A percentile compares a stretch with the other conserved stretches of the same genome.
Evolutionary conservation across 2,797 vertebrate genomes (phyloP).

Genomic region (Muscicapa comitata): DNA sequence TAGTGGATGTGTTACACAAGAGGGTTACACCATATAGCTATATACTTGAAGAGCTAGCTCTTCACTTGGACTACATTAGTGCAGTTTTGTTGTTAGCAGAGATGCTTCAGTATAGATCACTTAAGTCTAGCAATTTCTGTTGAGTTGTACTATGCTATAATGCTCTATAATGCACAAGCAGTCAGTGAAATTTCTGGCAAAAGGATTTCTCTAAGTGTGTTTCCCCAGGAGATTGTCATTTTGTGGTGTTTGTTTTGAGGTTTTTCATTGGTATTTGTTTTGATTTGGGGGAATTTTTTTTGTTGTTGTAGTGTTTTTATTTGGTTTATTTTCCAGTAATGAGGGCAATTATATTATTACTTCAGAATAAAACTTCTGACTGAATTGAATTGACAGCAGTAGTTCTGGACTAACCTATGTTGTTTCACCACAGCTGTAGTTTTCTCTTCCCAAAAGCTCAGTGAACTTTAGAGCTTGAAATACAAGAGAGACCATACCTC

Average conservation of each 20-base stretch:
- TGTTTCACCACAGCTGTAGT: conserved; percentile 68
- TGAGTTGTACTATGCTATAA: not conserved
- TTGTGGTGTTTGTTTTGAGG: not conserved
- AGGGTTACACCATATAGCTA: not conserved
- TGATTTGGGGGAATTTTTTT: not conserved
- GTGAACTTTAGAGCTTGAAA: conserved; percentile 75
- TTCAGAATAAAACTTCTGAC: conserved; percentile 7
- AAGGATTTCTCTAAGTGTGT: not conserved
- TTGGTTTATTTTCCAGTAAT: conserved; percentile 12
- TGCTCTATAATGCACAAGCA: not conserved
- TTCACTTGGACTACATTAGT: not conserved
- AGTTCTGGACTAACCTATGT: conserved; percentile 68
- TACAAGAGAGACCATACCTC: conserved; percentile 69
- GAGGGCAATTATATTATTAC: conserved; percentile 19
- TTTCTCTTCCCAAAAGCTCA: conserved; percentile 67
- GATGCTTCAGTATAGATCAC: not conserved
- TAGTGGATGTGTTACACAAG: not conserved
- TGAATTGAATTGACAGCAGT: conserved; percentile 43
- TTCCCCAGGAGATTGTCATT: not conserved
- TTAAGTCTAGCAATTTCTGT: not conserved
- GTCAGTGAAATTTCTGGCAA: conserved; percentile 1
- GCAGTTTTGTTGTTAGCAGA: not conserved
- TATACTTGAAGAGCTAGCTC: not conserved
- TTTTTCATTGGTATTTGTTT: not conserved
- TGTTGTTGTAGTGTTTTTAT: not conserved